Conservation (phyloP, 2,888 invertebrate genomes). For the Cephus rjabovi region DNA sequence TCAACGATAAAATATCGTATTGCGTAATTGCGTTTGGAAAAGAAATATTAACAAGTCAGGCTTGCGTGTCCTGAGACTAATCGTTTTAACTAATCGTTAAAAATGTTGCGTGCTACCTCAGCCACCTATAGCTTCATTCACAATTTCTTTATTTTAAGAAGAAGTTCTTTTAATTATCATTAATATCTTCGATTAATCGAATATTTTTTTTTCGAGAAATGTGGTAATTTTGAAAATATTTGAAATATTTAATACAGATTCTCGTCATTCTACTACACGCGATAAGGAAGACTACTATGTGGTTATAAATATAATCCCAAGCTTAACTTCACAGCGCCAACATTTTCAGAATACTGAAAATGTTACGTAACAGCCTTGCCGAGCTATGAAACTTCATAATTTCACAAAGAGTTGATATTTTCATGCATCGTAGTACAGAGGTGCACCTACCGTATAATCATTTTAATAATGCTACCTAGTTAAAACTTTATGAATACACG, state of each 20-base stretch:
- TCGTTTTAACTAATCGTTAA: not conserved
- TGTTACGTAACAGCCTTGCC: not conserved
- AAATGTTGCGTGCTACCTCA: not conserved
- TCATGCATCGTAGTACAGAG: not conserved
- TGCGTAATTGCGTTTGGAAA: no score
- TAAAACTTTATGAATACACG: not conserved
- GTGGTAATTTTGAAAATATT: not conserved
- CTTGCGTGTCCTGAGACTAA: not conserved
- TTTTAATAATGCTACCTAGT: not conserved
- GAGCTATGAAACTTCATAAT: not conserved
- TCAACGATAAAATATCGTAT: not conserved
- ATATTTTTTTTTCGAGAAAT: not conserved
- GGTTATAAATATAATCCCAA: conserved; percentile 12
- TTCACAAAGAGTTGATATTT: not conserved
- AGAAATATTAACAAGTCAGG: not conserved
- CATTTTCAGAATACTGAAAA: not conserved
- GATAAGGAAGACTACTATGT: not conserved
- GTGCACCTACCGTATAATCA: not conserved
- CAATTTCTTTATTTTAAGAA: not conserved
- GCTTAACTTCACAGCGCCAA: not conserved
- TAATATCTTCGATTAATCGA: no score
- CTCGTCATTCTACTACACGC: not conserved
- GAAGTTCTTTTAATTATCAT: not conserved
- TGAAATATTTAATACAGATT: not conserved
- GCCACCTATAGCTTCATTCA: not conserved